phyloP scores from a whole-genome alignment of 2,113 vertebrate species.

The Piprites chloris region DNA sequence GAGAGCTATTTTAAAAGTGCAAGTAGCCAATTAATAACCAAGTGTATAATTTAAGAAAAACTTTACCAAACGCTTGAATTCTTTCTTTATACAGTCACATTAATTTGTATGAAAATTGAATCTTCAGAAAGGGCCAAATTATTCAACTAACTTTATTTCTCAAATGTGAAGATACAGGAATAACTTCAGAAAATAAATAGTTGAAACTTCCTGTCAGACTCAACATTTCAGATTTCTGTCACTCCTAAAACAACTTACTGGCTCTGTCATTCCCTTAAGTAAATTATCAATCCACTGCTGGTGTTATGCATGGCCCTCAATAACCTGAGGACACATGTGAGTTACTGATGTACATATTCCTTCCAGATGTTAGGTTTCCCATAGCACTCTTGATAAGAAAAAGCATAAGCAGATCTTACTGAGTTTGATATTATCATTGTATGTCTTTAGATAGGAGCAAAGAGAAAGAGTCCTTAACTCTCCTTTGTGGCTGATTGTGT shows the following conservation, averaged over 20 bases:
- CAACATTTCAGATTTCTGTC: constrained; percentile 53
- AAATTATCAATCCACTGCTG: constrained; percentile 73
- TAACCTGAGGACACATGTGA: constrained; percentile 38
- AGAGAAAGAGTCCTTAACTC: background rate
- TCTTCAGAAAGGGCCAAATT: background rate
- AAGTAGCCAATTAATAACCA: constrained; percentile 24
- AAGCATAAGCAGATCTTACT: constrained; percentile 79
- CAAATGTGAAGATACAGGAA: background rate
- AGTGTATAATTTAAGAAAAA: background rate
- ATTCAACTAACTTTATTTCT: background rate
- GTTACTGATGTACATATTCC: constrained; percentile 76
- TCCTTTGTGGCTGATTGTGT: background rate
- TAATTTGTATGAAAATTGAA: background rate
- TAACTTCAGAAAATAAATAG: constrained; percentile 3
- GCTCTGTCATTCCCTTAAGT: constrained; percentile 59
- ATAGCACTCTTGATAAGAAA: constrained; percentile 84
- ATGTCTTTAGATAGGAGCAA: background rate
- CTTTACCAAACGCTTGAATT: background rate
- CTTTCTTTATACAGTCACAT: background rate
- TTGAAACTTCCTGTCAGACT: background rate
- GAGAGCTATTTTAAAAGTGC: constrained; percentile 2
- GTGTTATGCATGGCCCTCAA: constrained; percentile 49
- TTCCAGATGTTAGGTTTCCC: constrained; percentile 85
- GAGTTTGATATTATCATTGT: constrained; percentile 45
- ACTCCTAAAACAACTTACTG: constrained; percentile 46